These are phyloP conservation scores for Bombylius major DNA, from an alignment of 2,888 invertebrate species.

Conservation along the genomic window DNA sequence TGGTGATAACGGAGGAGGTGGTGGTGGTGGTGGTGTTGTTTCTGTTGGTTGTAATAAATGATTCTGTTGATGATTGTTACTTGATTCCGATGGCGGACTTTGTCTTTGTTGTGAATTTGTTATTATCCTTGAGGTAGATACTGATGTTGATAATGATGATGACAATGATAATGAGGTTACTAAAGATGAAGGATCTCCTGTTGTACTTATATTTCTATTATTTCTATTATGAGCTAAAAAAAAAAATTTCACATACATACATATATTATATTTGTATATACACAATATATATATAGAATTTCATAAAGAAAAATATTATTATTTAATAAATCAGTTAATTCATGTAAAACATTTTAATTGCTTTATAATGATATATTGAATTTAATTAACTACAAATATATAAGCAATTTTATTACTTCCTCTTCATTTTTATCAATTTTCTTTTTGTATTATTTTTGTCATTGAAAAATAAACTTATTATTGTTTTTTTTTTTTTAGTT, in stretches of 20 bases:
- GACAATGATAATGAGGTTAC: not conserved
- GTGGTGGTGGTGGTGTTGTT: not conserved
- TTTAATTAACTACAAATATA: too few relatives aligned
- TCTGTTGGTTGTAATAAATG: not conserved
- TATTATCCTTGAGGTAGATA: not conserved
- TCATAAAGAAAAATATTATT: not conserved
- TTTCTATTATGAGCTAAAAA: not conserved
- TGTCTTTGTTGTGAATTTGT: not conserved
- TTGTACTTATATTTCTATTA: not conserved
- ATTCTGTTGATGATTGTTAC: not conserved
- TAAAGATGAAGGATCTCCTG: not conserved
- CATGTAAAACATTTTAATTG: conserved; percentile 9
- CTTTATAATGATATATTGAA: not conserved
- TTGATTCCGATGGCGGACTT: not conserved
- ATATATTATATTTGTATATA: too few relatives aligned
- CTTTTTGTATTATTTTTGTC: too few relatives aligned
- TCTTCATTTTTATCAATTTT: too few relatives aligned
- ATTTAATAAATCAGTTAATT: not conserved
- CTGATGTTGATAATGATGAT: not conserved
- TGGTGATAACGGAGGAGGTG: not conserved
- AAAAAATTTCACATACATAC: not conserved
- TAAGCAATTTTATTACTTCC: too few relatives aligned
- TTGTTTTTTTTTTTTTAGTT: too few relatives aligned
- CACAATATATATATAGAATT: not conserved
- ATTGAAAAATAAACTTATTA: too few relatives aligned